Conservation (phyloP, 2,888 invertebrate genomes). For the Ernsta delagoae region DNA sequence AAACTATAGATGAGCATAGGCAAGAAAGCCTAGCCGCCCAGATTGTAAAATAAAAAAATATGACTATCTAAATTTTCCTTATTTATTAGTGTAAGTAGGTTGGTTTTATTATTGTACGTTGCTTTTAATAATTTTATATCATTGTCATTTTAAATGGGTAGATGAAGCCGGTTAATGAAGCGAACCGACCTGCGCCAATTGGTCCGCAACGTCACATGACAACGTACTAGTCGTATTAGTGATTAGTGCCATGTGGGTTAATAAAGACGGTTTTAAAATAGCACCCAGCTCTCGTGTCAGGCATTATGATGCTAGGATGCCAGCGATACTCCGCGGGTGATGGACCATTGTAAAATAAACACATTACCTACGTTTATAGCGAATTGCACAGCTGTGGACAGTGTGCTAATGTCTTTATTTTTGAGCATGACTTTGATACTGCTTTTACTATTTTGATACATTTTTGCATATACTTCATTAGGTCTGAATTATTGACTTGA, state of each 20-base stretch:
- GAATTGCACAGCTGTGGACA: conserved; percentile 22
- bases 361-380: conserved; percentile 15
- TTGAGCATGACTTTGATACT: neutral
- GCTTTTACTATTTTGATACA: no score
- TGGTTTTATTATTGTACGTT: no score
- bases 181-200: conserved; percentile 22
- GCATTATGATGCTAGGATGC: neutral
- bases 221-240: neutral
- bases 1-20: no score
- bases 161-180: conserved; percentile 19
- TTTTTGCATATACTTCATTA: no score
- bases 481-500: no score
- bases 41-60: no score
- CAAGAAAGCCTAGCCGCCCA: no score
- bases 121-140: neutral
- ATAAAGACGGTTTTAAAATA: conserved; percentile 35
- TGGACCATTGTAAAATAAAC: conserved; percentile 28
- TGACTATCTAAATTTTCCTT: no score
- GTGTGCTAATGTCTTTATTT: neutral
- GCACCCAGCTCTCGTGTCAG: conserved; percentile 10
- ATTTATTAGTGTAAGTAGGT: no score
- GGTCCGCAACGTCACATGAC: conserved; percentile 8
- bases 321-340: neutral
- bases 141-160: conserved; percentile 12
- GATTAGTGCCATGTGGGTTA: conserved; percentile 23